phyloP scores from a whole-genome alignment of 1,140 invertebrate species.

The Apis florea region DNA sequence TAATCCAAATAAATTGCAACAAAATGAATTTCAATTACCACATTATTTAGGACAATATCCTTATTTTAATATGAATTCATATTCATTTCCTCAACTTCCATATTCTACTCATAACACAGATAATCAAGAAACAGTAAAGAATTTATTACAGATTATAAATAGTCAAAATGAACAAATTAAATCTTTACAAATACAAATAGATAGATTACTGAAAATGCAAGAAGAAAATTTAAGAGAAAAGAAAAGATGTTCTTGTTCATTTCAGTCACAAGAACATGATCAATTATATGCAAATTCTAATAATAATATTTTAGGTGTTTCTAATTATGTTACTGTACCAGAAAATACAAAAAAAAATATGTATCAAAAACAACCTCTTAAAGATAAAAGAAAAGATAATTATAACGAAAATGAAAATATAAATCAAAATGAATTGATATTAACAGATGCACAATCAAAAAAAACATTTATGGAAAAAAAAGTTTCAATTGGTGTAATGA shows the following conservation, averaged over 20 bases:
- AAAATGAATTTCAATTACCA: constrained; percentile 36
- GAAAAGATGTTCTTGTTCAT: constrained; percentile 57
- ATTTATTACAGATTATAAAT: constrained; percentile 72
- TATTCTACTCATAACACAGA: constrained; percentile 50
- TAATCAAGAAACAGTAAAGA: constrained; percentile 72
- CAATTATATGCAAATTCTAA: constrained; percentile 28
- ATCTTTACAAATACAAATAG: constrained; percentile 71
- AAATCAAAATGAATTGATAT: constrained; percentile 42
- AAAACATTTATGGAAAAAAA: constrained; percentile 79
- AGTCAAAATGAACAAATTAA: constrained; percentile 76
- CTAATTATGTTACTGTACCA: constrained; percentile 4
- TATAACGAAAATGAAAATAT: constrained; percentile 12
- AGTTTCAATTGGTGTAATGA: constrained; percentile 86
- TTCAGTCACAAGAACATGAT: constrained; percentile 12
- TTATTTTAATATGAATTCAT: constrained; percentile 34
- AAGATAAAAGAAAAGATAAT: constrained; percentile 26
- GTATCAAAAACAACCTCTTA: background rate
- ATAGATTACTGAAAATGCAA: constrained; percentile 72
- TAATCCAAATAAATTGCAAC: constrained; percentile 26
- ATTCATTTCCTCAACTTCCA: constrained; percentile 44
- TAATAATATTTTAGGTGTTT: constrained; percentile 10
- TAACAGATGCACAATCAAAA: constrained; percentile 54
- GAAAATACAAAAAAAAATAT: constrained; percentile 4
- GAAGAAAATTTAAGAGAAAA: constrained; percentile 68
- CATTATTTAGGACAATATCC: constrained; percentile 28